Base-by-base conservation (phyloP, 2,797 vertebrate genomes). In the Hoplostethus atlanticus region DNA sequence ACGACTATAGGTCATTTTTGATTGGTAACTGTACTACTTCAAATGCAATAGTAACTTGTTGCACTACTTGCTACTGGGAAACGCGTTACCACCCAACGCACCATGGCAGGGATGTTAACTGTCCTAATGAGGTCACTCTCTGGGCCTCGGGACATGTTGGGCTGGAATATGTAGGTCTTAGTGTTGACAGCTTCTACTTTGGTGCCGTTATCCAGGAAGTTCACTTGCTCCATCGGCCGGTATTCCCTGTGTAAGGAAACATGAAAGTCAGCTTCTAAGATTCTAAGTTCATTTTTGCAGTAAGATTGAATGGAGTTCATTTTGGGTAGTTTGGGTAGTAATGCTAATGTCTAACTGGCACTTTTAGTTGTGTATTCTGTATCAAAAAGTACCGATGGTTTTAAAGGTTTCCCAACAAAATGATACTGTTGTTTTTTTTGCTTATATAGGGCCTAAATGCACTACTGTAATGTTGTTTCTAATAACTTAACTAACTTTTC, bases 131-230 rank as follows among this genome's bases (percentile, higher is more conserved):
- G 86, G 73, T 99, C 96, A 34, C 89, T 90, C 80, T 96, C 89
- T 36, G 96, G 94, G 65, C 97, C 97, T 11, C 92, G 84, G 16
- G 98, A 99, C 87, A 96, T 96, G 77, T 95, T 71, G 7, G 57
- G 92, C 61, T 97, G 93, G 83, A 99, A 98, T 38, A 99, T 81
- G 6, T 98, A 99, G 0, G 96, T 96, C 89, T 97, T 99, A 2
- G 94, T 95, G 83, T 94, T 98, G 55, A 97, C 89, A 42, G 97
- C 95, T 28, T 95, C 87, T 5, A 99, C 94, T 91, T 94, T 96
- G 7, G 97, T 97, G 69, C 94, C 96, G 0, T 99, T 98, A 15
- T 96, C 96, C 60, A 94, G 83, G 87, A 99, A 97, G 4, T 77
- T 85, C 55, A 99, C 79, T 0, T 96, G 89, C 67, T 95, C 95